phyloP scores from a whole-genome alignment of 2,888 invertebrate genomes.

The Frankliniella fusca region DNA sequence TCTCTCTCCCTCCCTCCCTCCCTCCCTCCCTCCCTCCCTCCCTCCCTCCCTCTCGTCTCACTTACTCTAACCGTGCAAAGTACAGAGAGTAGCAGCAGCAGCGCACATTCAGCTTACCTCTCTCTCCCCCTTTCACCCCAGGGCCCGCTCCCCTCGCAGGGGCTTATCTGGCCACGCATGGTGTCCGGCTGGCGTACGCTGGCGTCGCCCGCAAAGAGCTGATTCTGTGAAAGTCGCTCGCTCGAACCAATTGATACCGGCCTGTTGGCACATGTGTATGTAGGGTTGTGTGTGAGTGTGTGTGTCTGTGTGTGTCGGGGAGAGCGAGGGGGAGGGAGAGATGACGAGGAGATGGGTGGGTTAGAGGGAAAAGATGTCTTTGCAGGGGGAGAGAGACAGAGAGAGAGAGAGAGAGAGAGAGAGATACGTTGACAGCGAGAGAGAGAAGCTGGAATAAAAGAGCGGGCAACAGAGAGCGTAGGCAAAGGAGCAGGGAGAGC shows the following conservation, averaged over 20 bases:
- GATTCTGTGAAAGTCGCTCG: conserved; percentile 22
- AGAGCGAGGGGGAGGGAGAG: too few relatives aligned
- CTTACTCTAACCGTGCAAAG: too few relatives aligned
- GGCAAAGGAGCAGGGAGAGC: neutral
- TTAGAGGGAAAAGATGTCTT: neutral
- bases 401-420: neutral
- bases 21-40: too few relatives aligned
- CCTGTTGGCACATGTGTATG: neutral
- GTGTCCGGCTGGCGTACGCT: neutral
- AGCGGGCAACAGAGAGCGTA: too few relatives aligned
- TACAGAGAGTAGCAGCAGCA: too few relatives aligned
- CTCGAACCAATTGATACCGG: conserved; percentile 23
- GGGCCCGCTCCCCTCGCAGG: neutral
- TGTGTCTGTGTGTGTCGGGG: neutral
- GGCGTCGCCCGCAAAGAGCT: neutral
- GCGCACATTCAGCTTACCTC: neutral
- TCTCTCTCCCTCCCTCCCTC: too few relatives aligned
- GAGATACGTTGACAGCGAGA: too few relatives aligned
- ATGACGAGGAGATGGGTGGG: too few relatives aligned
- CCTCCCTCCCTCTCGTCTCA: too few relatives aligned
- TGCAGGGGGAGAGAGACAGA: neutral
- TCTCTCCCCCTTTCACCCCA: neutral
- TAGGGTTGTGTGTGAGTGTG: neutral
- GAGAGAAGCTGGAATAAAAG: too few relatives aligned
- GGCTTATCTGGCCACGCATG: conserved; percentile 21